Evolutionary conservation across 2,888 invertebrate species (phyloP).

Genomic region (Helobdella robusta): DNA sequence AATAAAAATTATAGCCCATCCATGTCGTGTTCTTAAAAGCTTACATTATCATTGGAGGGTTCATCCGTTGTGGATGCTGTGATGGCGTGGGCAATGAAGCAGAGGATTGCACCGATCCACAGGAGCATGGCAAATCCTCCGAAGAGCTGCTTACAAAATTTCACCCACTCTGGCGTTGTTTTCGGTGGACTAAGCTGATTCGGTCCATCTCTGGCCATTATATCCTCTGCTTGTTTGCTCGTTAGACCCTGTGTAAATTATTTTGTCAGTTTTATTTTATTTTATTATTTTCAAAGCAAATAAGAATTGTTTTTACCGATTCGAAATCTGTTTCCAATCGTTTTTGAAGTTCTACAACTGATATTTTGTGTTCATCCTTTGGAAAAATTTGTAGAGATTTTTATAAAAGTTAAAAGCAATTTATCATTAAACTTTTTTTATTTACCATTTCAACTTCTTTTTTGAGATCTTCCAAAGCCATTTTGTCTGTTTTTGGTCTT

Average conservation of each 20-base stretch:
- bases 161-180: slow-evolving; percentile 46
- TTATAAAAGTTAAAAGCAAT: neutral
- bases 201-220: slow-evolving; percentile 43
- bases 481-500: too few species aligned
- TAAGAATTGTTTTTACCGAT: slow-evolving; percentile 53
- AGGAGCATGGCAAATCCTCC: slow-evolving; percentile 46
- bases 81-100: slow-evolving; percentile 77
- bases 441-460: slow-evolving; percentile 85
- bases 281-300: neutral
- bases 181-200: slow-evolving; percentile 46
- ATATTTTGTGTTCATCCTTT: slow-evolving; percentile 82
- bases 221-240: slow-evolving; percentile 19
- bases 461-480: slow-evolving; percentile 86
- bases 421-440: neutral
- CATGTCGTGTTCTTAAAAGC: too few species aligned
- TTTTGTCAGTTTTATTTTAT: neutral
- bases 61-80: slow-evolving; percentile 72
- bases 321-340: slow-evolving; percentile 92
- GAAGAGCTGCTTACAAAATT: slow-evolving; percentile 45
- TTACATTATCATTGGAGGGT: slow-evolving; percentile 77
- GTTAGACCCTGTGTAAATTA: slow-evolving; percentile 23
- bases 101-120: slow-evolving; percentile 57
- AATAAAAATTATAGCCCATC: neutral
- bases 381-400: neutral
- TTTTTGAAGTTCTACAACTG: slow-evolving; percentile 86